phyloP scores from a whole-genome alignment of 2,888 invertebrate species.

The Drosophila niveifrons region DNA sequence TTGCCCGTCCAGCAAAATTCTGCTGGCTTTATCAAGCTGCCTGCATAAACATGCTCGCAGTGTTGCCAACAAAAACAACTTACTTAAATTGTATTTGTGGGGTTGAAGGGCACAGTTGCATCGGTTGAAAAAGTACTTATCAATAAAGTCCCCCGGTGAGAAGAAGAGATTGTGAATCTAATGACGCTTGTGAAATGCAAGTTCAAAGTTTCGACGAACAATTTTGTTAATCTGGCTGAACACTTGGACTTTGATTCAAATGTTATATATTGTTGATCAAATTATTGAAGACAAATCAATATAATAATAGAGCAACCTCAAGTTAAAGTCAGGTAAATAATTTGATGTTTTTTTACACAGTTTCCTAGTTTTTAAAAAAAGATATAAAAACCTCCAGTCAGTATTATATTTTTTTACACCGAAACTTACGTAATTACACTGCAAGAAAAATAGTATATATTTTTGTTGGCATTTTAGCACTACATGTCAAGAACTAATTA shows the following conservation, averaged over 20 bases:
- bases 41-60: constrained; percentile 45
- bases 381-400: no score
- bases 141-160: not conserved
- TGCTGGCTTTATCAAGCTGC: constrained; percentile 47
- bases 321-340: no score
- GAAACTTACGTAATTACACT: constrained; percentile 38
- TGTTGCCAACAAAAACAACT: constrained; percentile 25
- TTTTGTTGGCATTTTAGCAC: constrained; percentile 23
- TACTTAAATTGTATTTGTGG: constrained; percentile 3
- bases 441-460: constrained; percentile 7
- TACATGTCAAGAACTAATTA: constrained; percentile 50
- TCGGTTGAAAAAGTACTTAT: constrained; percentile 7
- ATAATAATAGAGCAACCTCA: no score
- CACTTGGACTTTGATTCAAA: not conserved
- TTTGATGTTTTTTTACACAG: no score
- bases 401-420: no score
- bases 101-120: constrained; percentile 15
- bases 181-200: constrained; percentile 7
- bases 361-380: no score
- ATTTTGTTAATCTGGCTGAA: constrained; percentile 9
- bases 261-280: not conserved
- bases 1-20: constrained; percentile 29
- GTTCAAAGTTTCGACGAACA: not conserved
- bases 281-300: not conserved
- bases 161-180: not conserved